Evolutionary conservation across 2,797 vertebrate species (phyloP).

Genomic region (Pagetopsis macropterus): DNA sequence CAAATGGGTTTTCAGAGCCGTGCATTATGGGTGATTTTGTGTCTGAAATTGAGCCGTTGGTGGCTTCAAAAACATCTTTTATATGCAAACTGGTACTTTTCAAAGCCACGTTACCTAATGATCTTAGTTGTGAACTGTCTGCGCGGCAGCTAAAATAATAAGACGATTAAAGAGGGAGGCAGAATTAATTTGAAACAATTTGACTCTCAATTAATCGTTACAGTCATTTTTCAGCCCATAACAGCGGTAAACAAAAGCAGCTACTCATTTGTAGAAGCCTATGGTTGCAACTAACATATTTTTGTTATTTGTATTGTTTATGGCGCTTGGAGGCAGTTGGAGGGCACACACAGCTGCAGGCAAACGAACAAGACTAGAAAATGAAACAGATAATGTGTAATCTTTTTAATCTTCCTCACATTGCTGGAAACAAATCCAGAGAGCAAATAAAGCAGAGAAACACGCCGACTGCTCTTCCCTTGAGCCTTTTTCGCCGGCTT

Average conservation of each 20-base stretch:
- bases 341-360: conserved; percentile 32
- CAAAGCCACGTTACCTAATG: neutral
- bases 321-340: conserved; percentile 16
- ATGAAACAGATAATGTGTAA: conserved; percentile 42
- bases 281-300: no score
- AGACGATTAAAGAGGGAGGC: neutral
- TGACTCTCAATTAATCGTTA: neutral
- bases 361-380: conserved; percentile 36
- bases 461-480: conserved; percentile 71
- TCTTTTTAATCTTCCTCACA: conserved; percentile 46
- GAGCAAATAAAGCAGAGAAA: conserved; percentile 70
- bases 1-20: neutral
- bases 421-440: conserved; percentile 40
- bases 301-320: neutral
- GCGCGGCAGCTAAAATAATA: neutral
- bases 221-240: neutral
- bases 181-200: neutral
- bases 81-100: neutral
- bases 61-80: neutral
- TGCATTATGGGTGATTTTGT: neutral
- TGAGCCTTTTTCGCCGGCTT: conserved; percentile 68
- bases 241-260: neutral
- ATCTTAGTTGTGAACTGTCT: neutral
- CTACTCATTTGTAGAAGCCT: no score
- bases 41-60: neutral